Conservation (phyloP, 2,797 vertebrate genomes). For the Falco peregrinus region DNA sequence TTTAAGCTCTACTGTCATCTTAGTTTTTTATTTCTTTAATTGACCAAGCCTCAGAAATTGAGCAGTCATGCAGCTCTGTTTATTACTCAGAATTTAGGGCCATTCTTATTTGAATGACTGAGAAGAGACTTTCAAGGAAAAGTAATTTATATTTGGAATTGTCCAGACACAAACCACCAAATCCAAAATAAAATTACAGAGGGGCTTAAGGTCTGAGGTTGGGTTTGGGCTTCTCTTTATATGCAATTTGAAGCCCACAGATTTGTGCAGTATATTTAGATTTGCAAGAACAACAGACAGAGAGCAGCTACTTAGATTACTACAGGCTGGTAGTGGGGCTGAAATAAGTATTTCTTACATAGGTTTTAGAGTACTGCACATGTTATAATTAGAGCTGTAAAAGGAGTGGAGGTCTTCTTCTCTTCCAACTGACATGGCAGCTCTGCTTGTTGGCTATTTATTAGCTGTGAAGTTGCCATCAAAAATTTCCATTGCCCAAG, state of each 20-base stretch:
- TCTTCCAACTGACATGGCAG: neutral
- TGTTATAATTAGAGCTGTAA: neutral
- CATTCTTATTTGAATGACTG: neutral
- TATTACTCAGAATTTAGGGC: neutral
- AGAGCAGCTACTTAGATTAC: neutral
- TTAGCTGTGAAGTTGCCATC: neutral
- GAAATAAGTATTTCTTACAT: neutral
- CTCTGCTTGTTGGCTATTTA: neutral
- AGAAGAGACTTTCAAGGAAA: neutral
- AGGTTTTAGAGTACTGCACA: neutral
- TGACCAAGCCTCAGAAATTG: neutral
- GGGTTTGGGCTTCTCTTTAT: neutral
- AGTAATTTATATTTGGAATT: neutral
- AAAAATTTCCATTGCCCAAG: neutral
- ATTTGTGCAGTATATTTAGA: neutral
- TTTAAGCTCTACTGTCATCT: neutral
- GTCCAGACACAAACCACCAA: neutral
- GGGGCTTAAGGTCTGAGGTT: neutral
- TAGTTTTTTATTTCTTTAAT: neutral
- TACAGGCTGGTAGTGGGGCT: neutral
- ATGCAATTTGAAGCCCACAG: neutral
- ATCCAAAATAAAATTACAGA: neutral
- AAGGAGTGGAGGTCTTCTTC: neutral
- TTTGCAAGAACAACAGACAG: neutral
- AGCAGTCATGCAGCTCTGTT: neutral